Conservation (phyloP, 2,113 vertebrate genomes). For the Bombycilla garrulus region DNA sequence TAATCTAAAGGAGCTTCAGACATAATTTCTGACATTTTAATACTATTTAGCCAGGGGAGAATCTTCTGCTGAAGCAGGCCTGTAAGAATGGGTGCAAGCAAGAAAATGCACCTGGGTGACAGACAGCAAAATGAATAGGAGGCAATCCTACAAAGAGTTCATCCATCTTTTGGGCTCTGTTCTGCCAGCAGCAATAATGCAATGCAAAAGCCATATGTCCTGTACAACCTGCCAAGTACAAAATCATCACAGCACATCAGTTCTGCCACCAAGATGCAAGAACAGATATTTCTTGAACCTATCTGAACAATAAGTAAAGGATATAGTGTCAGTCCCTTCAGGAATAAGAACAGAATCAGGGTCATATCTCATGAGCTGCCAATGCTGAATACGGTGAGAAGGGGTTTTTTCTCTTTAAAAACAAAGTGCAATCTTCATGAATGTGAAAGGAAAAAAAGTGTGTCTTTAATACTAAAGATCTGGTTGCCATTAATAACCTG, state of each 20-base stretch:
- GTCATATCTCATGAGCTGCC: neutral
- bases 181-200: constrained; percentile 1
- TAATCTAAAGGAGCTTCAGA: neutral
- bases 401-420: neutral
- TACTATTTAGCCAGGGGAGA: neutral
- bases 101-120: neutral
- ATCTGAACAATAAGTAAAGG: constrained; percentile 1
- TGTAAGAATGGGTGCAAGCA: neutral
- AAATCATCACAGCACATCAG: constrained; percentile 3
- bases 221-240: neutral
- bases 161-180: constrained; percentile 38
- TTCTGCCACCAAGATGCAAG: neutral
- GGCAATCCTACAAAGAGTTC: constrained; percentile 44
- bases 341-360: constrained; percentile 1
- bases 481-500: neutral
- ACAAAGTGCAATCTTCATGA: neutral
- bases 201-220: constrained; percentile 9
- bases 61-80: neutral
- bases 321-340: neutral
- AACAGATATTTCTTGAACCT: neutral
- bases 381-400: neutral
- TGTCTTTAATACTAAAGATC: neutral
- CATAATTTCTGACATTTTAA: neutral
- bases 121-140: constrained; percentile 15
- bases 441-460: neutral